A percentile compares a stretch with the other conserved stretches of the same genome.
phyloP scores from a whole-genome alignment of 1,140 invertebrate genomes.

The Trichonephila clavipes region DNA sequence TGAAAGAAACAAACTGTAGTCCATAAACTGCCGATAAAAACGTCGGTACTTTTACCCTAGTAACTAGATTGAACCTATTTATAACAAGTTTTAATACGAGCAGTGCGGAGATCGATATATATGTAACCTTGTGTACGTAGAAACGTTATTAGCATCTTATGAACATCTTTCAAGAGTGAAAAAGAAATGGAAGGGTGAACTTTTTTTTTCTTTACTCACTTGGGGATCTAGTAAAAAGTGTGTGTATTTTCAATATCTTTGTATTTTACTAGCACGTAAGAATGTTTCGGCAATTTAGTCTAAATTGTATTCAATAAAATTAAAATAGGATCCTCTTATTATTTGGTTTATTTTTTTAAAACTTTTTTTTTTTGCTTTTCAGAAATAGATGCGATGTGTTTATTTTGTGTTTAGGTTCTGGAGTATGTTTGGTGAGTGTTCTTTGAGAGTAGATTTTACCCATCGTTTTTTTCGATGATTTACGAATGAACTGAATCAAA shows the following conservation, averaged over 20 bases:
- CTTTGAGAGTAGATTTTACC: too few relatives aligned
- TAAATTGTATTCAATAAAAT: conserved; percentile 24
- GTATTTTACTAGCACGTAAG: not conserved
- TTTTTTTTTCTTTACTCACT: conserved; percentile 3
- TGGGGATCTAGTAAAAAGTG: conserved; percentile 65
- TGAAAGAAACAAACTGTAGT: conserved; percentile 62
- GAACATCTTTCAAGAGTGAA: conserved; percentile 49
- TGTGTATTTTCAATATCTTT: conserved; percentile 28
- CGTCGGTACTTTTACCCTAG: conserved; percentile 37
- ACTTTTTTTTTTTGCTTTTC: not conserved
- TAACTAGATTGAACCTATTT: conserved; percentile 76
- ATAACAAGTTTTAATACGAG: conserved; percentile 76
- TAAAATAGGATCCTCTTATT: not conserved
- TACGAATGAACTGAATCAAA: too few relatives aligned
- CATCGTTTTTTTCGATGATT: too few relatives aligned
- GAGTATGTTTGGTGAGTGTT: too few relatives aligned
- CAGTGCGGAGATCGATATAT: conserved; percentile 56
- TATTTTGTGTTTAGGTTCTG: too few relatives aligned
- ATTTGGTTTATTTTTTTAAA: not conserved
- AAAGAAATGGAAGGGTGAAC: not conserved
- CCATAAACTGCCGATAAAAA: conserved; percentile 72
- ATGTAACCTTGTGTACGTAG: conserved; percentile 30
- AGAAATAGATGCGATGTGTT: too few relatives aligned
- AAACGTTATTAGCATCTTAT: conserved; percentile 75
- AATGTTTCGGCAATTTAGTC: not conserved